These are phyloP conservation scores for Phoxinus phoxinus DNA, from an alignment of 2,113 vertebrate species.

Conservation along the genomic window DNA sequence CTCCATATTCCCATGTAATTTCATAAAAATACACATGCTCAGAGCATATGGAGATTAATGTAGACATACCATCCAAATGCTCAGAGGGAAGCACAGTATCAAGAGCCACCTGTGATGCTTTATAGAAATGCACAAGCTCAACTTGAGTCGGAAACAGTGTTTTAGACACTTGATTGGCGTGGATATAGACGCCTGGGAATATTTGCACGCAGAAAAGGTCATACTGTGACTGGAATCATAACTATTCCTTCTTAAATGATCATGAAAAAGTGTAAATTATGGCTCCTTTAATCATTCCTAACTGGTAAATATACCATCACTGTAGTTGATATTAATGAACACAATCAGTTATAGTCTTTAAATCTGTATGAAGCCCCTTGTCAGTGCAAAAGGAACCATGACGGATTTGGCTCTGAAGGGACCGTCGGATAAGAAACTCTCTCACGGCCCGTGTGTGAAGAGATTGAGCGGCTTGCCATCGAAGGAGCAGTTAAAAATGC, in stretches of 20 bases:
- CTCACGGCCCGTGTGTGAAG: neutral
- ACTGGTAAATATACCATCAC: neutral
- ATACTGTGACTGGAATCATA: neutral
- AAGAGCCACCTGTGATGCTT: slow-evolving; percentile 30
- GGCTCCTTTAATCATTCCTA: neutral
- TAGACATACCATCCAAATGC: neutral
- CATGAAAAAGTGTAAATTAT: neutral
- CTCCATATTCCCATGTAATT: neutral
- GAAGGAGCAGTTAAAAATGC: slow-evolving; percentile 31
- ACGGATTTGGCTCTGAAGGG: neutral
- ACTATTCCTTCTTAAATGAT: neutral
- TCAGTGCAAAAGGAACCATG: slow-evolving; percentile 2
- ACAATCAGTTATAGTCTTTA: slow-evolving; percentile 15
- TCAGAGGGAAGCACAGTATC: neutral
- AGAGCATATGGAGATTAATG: slow-evolving; percentile 9
- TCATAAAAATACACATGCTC: neutral
- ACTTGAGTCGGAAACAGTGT: neutral
- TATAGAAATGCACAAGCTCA: neutral
- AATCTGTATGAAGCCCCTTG: neutral
- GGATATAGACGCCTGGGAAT: neutral
- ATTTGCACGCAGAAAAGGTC: neutral
- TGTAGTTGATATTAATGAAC: neutral
- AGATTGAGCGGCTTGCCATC: slow-evolving; percentile 22
- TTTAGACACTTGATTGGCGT: neutral
- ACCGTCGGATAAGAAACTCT: neutral